These are phyloP conservation scores for Coelopa frigida DNA, from an alignment of 1,140 invertebrate genomes.

Conservation along the genomic window DNA sequence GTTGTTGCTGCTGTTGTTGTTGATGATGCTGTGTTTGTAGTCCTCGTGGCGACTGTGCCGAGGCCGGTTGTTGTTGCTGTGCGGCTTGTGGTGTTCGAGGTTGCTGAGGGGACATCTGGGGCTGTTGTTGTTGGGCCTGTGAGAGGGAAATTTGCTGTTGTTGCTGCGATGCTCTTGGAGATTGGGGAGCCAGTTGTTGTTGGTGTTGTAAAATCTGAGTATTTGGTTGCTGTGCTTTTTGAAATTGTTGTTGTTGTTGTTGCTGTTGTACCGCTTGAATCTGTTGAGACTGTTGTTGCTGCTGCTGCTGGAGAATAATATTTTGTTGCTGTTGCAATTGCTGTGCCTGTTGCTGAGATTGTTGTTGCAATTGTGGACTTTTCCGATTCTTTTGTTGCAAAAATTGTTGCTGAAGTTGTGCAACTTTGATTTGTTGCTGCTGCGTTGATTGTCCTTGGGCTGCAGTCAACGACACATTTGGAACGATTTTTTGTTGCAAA, in stretches of 20 bases:
- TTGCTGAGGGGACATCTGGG: neutral
- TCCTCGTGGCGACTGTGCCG: too few species aligned
- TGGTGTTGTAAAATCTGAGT: conserved; percentile 23
- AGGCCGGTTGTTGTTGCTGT: conserved; percentile 45
- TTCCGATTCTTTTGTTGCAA: conserved; percentile 12
- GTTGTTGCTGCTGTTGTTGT: too few species aligned
- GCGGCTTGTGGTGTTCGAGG: conserved; percentile 34
- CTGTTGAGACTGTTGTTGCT: conserved; percentile 29
- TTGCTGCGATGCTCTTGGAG: conserved; percentile 20
- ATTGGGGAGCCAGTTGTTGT: conserved; percentile 29
- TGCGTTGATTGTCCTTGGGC: too few species aligned
- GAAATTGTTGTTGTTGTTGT: conserved; percentile 16
- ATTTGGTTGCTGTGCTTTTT: conserved; percentile 34
- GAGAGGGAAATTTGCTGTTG: conserved; percentile 17
- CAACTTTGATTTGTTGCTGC: conserved; percentile 12
- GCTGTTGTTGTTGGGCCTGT: conserved; percentile 32
- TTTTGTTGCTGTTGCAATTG: conserved; percentile 18
- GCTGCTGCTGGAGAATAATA: conserved; percentile 20
- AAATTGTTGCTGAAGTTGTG: conserved; percentile 9
- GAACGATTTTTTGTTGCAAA: conserved; percentile 17
- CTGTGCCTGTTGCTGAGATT: conserved; percentile 12
- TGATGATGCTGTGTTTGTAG: too few species aligned
- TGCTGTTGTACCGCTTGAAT: conserved; percentile 23
- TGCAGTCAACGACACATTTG: conserved; percentile 7
- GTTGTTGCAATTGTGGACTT: conserved; percentile 7